Conservation (phyloP, 2,888 invertebrate species). For the Rotaria macrura region DNA sequence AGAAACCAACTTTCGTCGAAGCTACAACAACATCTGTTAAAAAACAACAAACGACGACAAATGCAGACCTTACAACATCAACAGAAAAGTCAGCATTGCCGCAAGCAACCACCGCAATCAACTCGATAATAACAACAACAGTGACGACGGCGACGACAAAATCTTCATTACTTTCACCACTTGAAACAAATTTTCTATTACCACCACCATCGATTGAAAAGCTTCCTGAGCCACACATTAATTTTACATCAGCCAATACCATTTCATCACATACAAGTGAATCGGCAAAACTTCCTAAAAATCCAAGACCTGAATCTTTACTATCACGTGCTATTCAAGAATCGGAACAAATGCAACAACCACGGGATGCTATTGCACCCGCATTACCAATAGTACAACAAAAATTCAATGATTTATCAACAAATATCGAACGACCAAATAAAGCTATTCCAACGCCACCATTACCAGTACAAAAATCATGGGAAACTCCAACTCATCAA, state of each 20-base stretch:
- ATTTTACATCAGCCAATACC: neutral
- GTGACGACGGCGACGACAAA: too few relatives aligned
- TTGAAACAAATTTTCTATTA: neutral
- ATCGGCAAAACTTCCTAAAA: neutral
- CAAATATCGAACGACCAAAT: neutral
- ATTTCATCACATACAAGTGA: neutral
- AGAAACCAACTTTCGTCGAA: neutral
- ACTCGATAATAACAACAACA: too few relatives aligned
- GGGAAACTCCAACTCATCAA: neutral
- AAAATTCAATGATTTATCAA: neutral
- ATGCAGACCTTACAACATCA: neutral
- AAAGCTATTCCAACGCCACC: neutral
- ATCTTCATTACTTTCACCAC: neutral
- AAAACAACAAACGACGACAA: neutral
- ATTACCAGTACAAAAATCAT: neutral
- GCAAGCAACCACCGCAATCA: too few relatives aligned
- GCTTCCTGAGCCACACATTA: neutral
- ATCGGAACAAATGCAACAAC: neutral
- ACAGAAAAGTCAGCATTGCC: neutral
- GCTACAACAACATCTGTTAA: neutral
- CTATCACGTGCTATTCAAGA: neutral
- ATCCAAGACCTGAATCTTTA: neutral
- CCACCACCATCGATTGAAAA: neutral
- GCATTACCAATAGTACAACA: neutral
- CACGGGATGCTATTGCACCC: neutral